A percentile compares a stretch with the other conserved stretches of the same genome.
Conservation (phyloP, 2,888 invertebrate species). For the Salpingus planirostris region DNA sequence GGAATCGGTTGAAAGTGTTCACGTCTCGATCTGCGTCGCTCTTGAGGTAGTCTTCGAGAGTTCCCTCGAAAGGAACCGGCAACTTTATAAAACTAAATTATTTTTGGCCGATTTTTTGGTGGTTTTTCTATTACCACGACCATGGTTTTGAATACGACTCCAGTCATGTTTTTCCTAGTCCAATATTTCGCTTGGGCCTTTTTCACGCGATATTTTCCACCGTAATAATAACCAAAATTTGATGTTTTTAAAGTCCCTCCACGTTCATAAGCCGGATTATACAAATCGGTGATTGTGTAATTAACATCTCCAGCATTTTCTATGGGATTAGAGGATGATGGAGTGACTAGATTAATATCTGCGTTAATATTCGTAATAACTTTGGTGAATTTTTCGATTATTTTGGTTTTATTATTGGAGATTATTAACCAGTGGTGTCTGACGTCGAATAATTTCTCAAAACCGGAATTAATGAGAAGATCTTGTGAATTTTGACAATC, state of each 20-base stretch:
- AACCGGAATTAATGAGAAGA: constrained; percentile 22
- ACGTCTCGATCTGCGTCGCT: constrained; percentile 23
- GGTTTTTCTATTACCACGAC: constrained; percentile 31
- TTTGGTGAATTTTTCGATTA: constrained; percentile 17
- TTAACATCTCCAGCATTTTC: not conserved
- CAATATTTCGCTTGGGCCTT: constrained; percentile 20
- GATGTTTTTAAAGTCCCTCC: constrained; percentile 19
- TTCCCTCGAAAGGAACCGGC: constrained; percentile 24
- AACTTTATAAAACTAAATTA: too few species aligned
- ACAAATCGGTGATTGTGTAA: constrained; percentile 20
- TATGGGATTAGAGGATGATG: too few species aligned
- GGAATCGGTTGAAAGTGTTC: constrained; percentile 32
- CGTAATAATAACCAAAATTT: constrained; percentile 19
- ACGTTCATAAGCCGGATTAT: constrained; percentile 22
- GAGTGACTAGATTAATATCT: constrained; percentile 21
- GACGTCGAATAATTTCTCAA: constrained; percentile 18
- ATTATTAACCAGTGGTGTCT: constrained; percentile 26
- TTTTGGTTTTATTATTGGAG: constrained; percentile 10
- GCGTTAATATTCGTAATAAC: constrained; percentile 23
- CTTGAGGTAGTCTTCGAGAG: constrained; percentile 24
- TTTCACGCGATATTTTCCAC: constrained; percentile 11
- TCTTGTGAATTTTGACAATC: constrained; percentile 17
- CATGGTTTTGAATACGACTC: constrained; percentile 24
- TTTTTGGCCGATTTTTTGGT: too few species aligned
- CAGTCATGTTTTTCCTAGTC: constrained; percentile 27